Evolutionary conservation across 2,888 invertebrate genomes (phyloP), one percentile per base, ranked within the genome.

Genomic region (Chaetoderma sp.): DNA sequence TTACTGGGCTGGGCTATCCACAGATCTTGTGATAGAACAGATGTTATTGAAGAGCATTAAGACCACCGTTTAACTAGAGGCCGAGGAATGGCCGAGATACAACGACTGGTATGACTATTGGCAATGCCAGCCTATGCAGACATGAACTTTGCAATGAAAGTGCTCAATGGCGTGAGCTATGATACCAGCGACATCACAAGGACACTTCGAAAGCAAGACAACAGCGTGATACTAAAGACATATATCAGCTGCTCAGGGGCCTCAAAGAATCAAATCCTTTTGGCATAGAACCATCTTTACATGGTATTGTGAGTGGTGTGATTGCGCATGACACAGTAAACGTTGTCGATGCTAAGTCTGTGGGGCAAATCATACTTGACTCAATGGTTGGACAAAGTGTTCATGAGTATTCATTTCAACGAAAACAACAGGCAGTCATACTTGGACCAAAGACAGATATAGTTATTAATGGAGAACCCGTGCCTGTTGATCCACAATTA

Each of bases 21-120:
- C 63, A 18, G 70, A 70, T 36, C 54, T 70, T 16, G 63, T 71
- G 4, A 70, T 70, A 16, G 70, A 70, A 54, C 70, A 70, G 45
- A 33, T 42, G 4, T 49, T 71, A 2, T 67, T 71, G 71, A 23
- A 64, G 27, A 71, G 50, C 36, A 13, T 71, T 6, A 71, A 71
- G 50, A 47, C 68, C 36, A 70, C 49, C 10, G 62, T 68, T 16
- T 65, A 27, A 65, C 63, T n/a, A 23, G 65, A 21, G 66, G 66
- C n/a, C 28, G 65, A 16, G 66, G 66, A 8, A 67, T 66, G 64
- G 49, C 23, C 18, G 65, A 66, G 32, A 33, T 45, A 21, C 65
- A 67, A 54, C 30, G 59, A 21, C 13, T 25, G 25, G 32, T 21
- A 10, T 66, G 67, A 65, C n/a, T 50, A 23, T 33, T 60, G 16